These are phyloP conservation scores for Collichthys lucidus DNA, from an alignment of 2,113 vertebrate species.

Conservation along the genomic window DNA sequence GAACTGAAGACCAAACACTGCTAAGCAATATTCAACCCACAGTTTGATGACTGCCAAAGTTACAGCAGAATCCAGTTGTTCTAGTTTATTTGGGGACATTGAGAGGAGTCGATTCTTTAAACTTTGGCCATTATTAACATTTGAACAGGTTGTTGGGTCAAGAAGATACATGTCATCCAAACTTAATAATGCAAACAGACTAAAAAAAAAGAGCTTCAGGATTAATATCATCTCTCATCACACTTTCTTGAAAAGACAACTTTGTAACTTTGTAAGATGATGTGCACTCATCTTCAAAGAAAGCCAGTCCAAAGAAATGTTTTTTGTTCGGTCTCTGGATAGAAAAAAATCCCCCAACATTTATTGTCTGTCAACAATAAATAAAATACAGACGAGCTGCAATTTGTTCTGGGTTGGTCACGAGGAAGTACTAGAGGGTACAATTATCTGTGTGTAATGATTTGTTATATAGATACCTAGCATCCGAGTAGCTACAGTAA, in stretches of 20 bases:
- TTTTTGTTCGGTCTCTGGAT: not conserved
- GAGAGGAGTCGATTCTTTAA: slow-evolving; percentile 2
- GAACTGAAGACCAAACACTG: slow-evolving; percentile 27
- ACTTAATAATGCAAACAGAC: not conserved
- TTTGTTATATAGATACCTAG: not conserved
- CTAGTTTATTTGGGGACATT: not conserved
- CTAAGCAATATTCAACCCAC: not conserved
- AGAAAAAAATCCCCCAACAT: not conserved
- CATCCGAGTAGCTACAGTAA: slow-evolving; percentile 4
- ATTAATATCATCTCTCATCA: not conserved
- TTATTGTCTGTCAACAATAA: not conserved
- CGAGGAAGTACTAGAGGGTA: not conserved
- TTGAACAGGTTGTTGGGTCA: slow-evolving; percentile 26
- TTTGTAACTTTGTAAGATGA: not conserved
- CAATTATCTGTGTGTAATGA: not conserved
- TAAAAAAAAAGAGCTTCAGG: not conserved
- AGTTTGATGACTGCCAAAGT: slow-evolving; percentile 7
- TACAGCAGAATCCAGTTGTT: slow-evolving; percentile 10
- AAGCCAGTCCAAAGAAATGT: not conserved
- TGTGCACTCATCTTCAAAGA: not conserved
- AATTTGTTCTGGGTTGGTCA: not conserved
- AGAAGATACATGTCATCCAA: not conserved
- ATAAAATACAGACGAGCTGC: not conserved
- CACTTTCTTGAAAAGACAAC: too few relatives aligned
- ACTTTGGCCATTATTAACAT: slow-evolving; percentile 19